Evolutionary conservation across 2,797 vertebrate genomes (phyloP), one percentile per base, ranked within the genome.

Genomic region (Astyanax mexicanus): DNA sequence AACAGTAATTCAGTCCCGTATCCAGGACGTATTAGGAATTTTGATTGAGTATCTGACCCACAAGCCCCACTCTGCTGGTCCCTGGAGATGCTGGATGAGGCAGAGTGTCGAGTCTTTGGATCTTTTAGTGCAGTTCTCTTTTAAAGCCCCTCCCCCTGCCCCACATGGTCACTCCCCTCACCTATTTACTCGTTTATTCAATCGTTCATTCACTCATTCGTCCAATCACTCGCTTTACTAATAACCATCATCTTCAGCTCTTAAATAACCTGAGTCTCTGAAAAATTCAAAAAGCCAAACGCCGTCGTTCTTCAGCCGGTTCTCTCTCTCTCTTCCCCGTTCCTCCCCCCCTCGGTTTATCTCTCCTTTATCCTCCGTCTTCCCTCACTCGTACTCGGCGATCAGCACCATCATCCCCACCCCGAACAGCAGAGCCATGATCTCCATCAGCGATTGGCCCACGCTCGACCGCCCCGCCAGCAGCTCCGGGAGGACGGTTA

Each of bases 401-500:
- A 98, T 98, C 82, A 96, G 85, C 40, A 96, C 95, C 96, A 98
- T 98, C 96, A 97, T 97, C 77, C 90, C 86, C 0, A 97, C 95
- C 0, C 96, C 96, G 0, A 94, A 92, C 64, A 98, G 85, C 77
- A 98, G 84, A 0, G 95, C 95, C 21, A 95, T 81, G 1, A 97
- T 93, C 90, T 97, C 95, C 89, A 95, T 81, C n/a, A 96, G 77
- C 0, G 96, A 96, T 79, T 96, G 96, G 40, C 91, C 77, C 0
- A 94, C 94, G 6, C 92, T 92, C 0, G 94, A 92, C 78, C 91
- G 91, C 2, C 96, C 96, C 2, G 88, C 93, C 84, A 98, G 89
- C 74, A 98, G 93, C 83, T 97, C 95, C 0, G 96, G 96, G 25
- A 98, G 90, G 74, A 98, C 96, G 0, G 96, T 97, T 70, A 97